These are phyloP conservation scores for Lutjanus erythropterus DNA, from an alignment of 2,113 vertebrate genomes.

Conservation along the genomic window DNA sequence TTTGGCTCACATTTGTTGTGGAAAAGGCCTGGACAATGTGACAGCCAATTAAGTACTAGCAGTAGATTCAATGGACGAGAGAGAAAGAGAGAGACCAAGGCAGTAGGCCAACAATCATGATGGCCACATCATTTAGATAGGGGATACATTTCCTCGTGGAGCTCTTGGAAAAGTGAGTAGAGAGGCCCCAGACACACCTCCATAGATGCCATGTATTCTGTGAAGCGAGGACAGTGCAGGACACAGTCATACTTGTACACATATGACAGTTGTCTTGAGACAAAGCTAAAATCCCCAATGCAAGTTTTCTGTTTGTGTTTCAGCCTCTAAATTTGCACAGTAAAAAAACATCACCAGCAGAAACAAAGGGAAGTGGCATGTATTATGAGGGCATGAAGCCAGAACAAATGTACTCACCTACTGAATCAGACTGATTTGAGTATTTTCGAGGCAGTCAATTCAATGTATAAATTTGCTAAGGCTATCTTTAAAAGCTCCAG, in stretches of 20 bases:
- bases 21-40: slow-evolving; percentile 63
- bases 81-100: neutral
- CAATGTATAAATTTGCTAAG: slow-evolving; percentile 31
- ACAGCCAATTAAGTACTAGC: slow-evolving; percentile 53
- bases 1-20: slow-evolving; percentile 11
- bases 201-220: neutral
- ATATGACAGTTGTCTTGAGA: neutral
- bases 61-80: slow-evolving; percentile 5
- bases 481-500: slow-evolving; percentile 57
- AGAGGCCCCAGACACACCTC: slow-evolving; percentile 18
- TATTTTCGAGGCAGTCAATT: slow-evolving; percentile 29
- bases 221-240: slow-evolving; percentile 1
- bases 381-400: slow-evolving; percentile 40
- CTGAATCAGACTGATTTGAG: slow-evolving; percentile 44
- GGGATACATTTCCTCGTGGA: slow-evolving; percentile 42
- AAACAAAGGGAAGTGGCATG: slow-evolving; percentile 42
- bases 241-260: slow-evolving; percentile 4
- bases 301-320: slow-evolving; percentile 22
- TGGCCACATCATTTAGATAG: slow-evolving; percentile 53
- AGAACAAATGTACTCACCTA: slow-evolving; percentile 38
- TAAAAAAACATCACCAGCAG: slow-evolving; percentile 24
- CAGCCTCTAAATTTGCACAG: slow-evolving; percentile 26
- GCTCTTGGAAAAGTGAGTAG: slow-evolving; percentile 2
- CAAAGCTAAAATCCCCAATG: neutral
- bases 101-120: slow-evolving; percentile 33